Percentiles rank a stretch among this genome's conserved stretches.
Conservation (phyloP, 2,888 invertebrate species). For the Netelia virgata region DNA sequence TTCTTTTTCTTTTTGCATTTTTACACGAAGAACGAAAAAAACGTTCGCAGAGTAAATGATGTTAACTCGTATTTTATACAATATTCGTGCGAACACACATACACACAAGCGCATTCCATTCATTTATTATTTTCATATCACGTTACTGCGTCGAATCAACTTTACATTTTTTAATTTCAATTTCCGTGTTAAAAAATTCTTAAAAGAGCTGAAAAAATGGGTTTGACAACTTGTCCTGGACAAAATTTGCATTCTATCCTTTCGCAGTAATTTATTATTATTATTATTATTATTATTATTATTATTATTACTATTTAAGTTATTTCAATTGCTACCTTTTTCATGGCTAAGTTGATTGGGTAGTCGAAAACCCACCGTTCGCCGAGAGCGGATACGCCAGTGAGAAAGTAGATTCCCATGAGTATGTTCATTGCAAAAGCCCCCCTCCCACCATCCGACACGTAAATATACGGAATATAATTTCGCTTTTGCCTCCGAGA, state of each 20-base stretch:
- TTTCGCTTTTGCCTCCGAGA: conserved; percentile 58
- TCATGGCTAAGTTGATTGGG: neutral
- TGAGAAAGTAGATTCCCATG: conserved; percentile 24
- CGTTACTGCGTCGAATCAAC: neutral
- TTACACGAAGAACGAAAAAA: too few relatives aligned
- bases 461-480: conserved; percentile 52
- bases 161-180: neutral
- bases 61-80: too few relatives aligned
- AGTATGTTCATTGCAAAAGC: conserved; percentile 16
- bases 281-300: conserved; percentile 1
- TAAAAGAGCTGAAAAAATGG: too few relatives aligned
- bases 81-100: neutral
- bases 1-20: neutral
- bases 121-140: neutral
- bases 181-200: too few relatives aligned
- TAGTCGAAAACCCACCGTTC: neutral
- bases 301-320: neutral
- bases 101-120: neutral
- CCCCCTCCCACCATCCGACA: neutral
- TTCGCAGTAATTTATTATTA: neutral
- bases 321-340: neutral
- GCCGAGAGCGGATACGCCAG: neutral
- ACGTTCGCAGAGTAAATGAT: too few relatives aligned
- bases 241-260: neutral
- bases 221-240: neutral